Evolutionary conservation across 2,888 invertebrate genomes (phyloP).

Genomic region (Xestia c-nigrum): DNA sequence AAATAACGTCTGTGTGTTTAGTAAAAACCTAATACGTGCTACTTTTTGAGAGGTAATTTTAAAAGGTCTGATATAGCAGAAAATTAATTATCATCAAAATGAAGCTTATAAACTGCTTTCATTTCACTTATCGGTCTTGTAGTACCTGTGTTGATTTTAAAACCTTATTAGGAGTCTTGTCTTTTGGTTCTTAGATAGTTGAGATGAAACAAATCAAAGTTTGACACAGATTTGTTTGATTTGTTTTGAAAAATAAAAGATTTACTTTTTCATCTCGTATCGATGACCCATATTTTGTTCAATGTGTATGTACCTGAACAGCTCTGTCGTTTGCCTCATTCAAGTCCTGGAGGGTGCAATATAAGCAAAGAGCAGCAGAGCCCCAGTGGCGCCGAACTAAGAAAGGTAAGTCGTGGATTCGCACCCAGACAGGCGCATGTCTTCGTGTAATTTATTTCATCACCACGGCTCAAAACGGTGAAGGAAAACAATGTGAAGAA

Average conservation of each 20-base stretch:
- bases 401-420: too few relatives aligned
- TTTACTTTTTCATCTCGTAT: too few relatives aligned
- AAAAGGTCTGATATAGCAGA: not conserved
- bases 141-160: not conserved
- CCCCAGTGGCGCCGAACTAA: too few relatives aligned
- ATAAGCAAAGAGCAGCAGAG: too few relatives aligned
- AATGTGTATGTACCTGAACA: too few relatives aligned
- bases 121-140: not conserved
- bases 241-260: not conserved
- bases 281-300: too few relatives aligned
- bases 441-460: too few relatives aligned
- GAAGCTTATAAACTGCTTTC: not conserved
- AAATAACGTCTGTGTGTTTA: slow-evolving; percentile 43
- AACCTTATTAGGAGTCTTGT: not conserved
- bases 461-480: too few relatives aligned
- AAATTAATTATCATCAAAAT: not conserved
- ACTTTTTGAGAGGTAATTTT: slow-evolving; percentile 8
- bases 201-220: not conserved
- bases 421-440: too few relatives aligned
- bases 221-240: not conserved
- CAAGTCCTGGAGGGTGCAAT: too few relatives aligned
- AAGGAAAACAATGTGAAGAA: too few relatives aligned
- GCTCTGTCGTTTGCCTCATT: too few relatives aligned
- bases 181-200: not conserved
- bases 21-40: slow-evolving; percentile 18